Base-by-base conservation (phyloP, 2,113 vertebrate species). In the Tragelaphus scriptus region DNA sequence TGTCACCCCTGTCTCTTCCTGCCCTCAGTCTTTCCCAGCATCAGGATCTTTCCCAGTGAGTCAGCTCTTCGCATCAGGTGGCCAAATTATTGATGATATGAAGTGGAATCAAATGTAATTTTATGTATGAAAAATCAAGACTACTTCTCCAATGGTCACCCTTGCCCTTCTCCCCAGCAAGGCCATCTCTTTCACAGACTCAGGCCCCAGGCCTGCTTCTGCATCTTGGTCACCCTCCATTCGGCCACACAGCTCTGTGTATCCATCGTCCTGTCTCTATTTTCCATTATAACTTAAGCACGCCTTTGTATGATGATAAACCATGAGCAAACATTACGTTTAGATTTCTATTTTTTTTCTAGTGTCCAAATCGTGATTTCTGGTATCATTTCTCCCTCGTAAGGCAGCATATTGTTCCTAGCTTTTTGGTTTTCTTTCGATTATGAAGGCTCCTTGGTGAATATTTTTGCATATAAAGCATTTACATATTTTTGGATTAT, bases 401-500 rank as follows among this genome's bases (percentile, higher is more conserved):
- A 86, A 58, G 59, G 25, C 79, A 93, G 82, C 47, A 30, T 63
- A 90, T 88, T 91, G 56, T 94, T 89, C 30, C 23, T 44, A 63
- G 17, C 6, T 68, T 82, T 21, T 25, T 11, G 6, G 28, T 28
- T 61, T 61, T 30, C 47, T 19, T 32, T 3, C 84, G 88, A 25
- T 96, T 93, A 68, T 81, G 40, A 96, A 75, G 59, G 30, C 16
- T 95, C 93, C 86, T 53, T 68, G 71, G 87, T 97, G 96, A 97
- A 82, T 94, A 97, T 87, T 96, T 98, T 98, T 97, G 65, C 2
- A 1, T 97, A 85, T 80, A 97, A 97, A 93, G 58, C 96, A 97
- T 97, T 98, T 98, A 93, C 96, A 96, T 97, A 97, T 96, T 98
- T 97, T 98, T 96, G 98, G 97, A 97, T 98, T 97, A 98, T 97